Base-by-base conservation (phyloP, 2,797 vertebrate genomes). In the Clarias laeviceps region DNA sequence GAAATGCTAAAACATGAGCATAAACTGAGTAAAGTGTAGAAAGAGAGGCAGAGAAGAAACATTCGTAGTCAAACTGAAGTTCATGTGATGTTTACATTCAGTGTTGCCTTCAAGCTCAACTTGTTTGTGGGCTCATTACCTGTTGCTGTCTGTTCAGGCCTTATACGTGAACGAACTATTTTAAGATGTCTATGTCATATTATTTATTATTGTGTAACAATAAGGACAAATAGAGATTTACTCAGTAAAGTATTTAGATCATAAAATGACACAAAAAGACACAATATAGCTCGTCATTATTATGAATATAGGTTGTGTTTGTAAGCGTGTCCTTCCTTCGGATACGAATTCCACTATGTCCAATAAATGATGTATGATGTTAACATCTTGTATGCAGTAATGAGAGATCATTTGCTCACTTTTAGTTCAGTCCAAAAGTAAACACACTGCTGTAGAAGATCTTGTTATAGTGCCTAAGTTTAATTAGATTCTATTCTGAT, bases 401-500 rank as follows among this genome's bases (percentile, higher is more conserved):
- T 2, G 18, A 59, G 34, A 79, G 59, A 64, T 40, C 34, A 40
- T 62, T 78, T 17, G 9, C 57, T 79, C 59, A 2, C 32, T 62
- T 54, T 80, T 29, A 80, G 40, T 20, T 62, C 77, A 40, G 59
- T 64, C 18, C 9, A 66, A 66, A 61, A 27, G 24, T 24, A 61
- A 78, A 62, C 57, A 37, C 76, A 78, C 34, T 40, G 59, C 34
- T 79, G 76, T 78, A 80, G 61, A 29, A 34, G n/a, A 65, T 65
- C 37, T 50, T 12, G 64, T 66, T 8, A 54, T 22, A 69, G 84
- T 88, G 72, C 80, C 68, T 85, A 66, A 64, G 78, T 40, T 77
- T 73, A 62, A 68, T 80, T 87, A 62, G 72, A 86, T 79, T 74
- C 82, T 84, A 88, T 86, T 90, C 87, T 80, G 32, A 59, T 85